These are phyloP conservation scores for Macrochelys suwanniensis DNA, from an alignment of 2,797 vertebrate species.

Conservation along the genomic window DNA sequence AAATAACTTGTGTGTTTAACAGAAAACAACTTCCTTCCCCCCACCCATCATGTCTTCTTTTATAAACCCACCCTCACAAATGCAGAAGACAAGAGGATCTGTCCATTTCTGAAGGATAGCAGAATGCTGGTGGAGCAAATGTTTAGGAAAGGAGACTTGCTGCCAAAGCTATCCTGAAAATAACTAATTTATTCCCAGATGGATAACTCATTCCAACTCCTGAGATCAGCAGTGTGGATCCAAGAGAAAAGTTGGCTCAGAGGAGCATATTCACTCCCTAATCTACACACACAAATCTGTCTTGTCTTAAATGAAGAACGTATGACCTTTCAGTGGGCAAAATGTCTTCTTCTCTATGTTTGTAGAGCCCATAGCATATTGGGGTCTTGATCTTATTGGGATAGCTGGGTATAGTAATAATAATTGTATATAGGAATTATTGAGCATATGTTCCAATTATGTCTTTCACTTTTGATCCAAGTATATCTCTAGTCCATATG, in stretches of 20 bases:
- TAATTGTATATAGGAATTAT: background rate
- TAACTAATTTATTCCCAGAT: conserved; percentile 65
- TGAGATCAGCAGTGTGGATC: conserved; percentile 24
- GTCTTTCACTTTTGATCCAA: background rate
- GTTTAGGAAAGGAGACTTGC: conserved; percentile 37
- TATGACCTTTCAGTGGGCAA: background rate
- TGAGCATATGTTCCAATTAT: fast-evolving
- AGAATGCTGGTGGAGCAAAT: conserved; percentile 33
- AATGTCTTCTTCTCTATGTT: background rate
- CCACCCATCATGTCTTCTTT: background rate
- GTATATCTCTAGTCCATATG: background rate
- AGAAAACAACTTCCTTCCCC: conserved; percentile 23
- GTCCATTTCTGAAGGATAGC: conserved; percentile 4
- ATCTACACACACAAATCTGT: background rate
- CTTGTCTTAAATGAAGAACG: background rate
- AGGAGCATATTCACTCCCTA: conserved; percentile 8
- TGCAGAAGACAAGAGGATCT: background rate
- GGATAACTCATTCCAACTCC: conserved; percentile 56
- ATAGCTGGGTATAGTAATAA: background rate
- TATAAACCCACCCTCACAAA: conserved; percentile 13
- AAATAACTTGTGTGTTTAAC: background rate
- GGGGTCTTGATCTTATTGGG: background rate
- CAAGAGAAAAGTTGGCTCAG: conserved; percentile 48
- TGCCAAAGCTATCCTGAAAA: conserved; percentile 66
- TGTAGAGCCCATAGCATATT: background rate